These are phyloP conservation scores for Clusia tigrina DNA, from an alignment of 2,888 invertebrate species.

Conservation along the genomic window DNA sequence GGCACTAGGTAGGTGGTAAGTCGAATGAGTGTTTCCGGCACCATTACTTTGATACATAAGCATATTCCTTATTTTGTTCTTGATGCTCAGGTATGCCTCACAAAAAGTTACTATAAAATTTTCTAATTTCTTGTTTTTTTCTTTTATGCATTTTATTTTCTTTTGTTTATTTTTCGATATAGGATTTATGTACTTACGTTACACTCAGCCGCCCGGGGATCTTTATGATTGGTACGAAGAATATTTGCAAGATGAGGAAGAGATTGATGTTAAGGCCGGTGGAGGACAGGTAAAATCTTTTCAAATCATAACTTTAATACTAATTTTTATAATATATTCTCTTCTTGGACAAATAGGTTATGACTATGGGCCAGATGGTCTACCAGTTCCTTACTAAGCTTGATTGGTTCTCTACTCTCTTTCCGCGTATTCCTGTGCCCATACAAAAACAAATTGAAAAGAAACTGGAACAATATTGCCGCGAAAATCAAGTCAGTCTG, in stretches of 20 bases:
- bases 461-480: constrained; percentile 72
- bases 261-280: constrained; percentile 97
- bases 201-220: constrained; percentile 95
- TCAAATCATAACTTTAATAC: constrained; percentile 5
- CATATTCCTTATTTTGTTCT: no score
- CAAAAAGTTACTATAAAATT: no score
- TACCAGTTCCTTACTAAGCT: constrained; percentile 93
- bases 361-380: constrained; percentile 92
- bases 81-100: no score
- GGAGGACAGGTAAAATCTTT: constrained; percentile 77
- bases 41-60: constrained; percentile 9
- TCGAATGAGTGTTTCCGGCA: constrained; percentile 54
- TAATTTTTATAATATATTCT: constrained; percentile 9
- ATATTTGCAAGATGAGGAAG: constrained; percentile 96
- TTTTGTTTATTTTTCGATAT: no score
- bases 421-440: constrained; percentile 98
- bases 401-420: constrained; percentile 99
- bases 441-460: constrained; percentile 92
- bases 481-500: constrained; percentile 63
- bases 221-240: constrained; percentile 97
- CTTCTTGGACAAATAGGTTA: constrained; percentile 60
- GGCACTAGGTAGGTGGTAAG: constrained; percentile 79
- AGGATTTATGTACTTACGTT: constrained; percentile 84
- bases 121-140: no score
- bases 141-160: no score